Evolutionary conservation across 1,140 invertebrate genomes (phyloP), one percentile per base, ranked within the genome.

Genomic region (Littorina saxatilis): DNA sequence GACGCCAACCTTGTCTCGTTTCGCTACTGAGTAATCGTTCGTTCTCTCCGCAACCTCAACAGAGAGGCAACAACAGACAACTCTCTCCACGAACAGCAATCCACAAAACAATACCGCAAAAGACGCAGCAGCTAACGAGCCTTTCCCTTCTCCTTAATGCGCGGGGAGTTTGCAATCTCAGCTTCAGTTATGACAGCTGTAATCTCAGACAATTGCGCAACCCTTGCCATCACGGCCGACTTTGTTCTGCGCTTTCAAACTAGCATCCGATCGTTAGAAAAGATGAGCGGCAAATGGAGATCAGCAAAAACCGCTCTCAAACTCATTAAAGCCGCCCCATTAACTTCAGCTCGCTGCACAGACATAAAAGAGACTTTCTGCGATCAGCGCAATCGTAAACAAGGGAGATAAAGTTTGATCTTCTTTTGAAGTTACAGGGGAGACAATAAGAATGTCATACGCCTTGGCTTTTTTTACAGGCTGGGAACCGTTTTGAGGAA

Each of bases 141-240:
- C 43, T 9, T 47, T 47, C 43, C 43, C 43, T 47, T n/a, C 43
- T 5, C 7, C 7, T 9, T 47, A 47, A 47, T 47, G 43, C 17
- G 43, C 43, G 17, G 43, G n/a, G 7, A 5, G 43, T 47, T 47
- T 47, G 43, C 7, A 47, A 47, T 47, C 43, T 17, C 7, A 47
- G 43, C 17, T 9, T 23, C 4, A 23, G 17, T 68, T 68, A 68
- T 68, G 66, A 68, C 66, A 23, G 35, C 66, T 40, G 37, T 11
- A n/a, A 68, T 40, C 66, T 7, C 66, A 32, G 66, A 68, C 66
- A 68, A 68, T 68, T 68, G 66, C 66, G 66, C 66, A 68, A 68
- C 66, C 2, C 66, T n/a, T 20, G 35, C 37, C 37, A 68, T 68
- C 66, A 68, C 5, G 23, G 66, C 32, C 39, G 66, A 68, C 66